A percentile compares a stretch with the other conserved stretches of the same genome.
These are phyloP conservation scores for Athrips mouffetella DNA, from an alignment of 2,888 invertebrate genomes.

Conservation along the genomic window DNA sequence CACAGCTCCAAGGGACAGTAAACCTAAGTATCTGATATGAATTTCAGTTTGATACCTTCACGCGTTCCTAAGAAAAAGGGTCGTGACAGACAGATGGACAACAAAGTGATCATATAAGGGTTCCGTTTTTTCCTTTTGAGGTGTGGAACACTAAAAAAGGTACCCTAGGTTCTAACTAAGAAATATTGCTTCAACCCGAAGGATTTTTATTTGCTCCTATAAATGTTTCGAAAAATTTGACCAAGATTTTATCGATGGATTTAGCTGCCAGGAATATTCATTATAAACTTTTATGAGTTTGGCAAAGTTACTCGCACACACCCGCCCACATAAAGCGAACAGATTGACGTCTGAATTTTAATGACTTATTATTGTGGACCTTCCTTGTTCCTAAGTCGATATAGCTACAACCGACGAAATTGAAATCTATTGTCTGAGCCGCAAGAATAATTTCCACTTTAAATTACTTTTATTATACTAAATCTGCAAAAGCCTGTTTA, in stretches of 20 bases:
- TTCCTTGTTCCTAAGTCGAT: slow-evolving; percentile 14
- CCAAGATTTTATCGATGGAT: slow-evolving; percentile 42
- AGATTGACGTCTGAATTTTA: slow-evolving; percentile 46
- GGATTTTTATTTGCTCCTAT: no score
- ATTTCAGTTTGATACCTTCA: no score
- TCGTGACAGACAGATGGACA: no score
- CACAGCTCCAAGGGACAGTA: no score
- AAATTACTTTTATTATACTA: slow-evolving; percentile 1
- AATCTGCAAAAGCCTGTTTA: no score
- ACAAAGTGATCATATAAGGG: no score
- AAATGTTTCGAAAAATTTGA: neutral
- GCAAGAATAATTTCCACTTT: slow-evolving; percentile 3
- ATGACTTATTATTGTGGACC: slow-evolving; percentile 42
- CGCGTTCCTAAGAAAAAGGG: no score
- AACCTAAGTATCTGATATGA: no score
- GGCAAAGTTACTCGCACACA: slow-evolving; percentile 37
- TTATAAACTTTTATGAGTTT: slow-evolving; percentile 60
- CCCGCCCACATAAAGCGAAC: slow-evolving; percentile 29
- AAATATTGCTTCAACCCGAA: no score
- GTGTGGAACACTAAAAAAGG: no score
- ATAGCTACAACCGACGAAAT: slow-evolving; percentile 22
- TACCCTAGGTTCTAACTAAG: no score
- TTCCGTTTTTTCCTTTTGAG: no score
- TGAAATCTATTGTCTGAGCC: slow-evolving; percentile 21
- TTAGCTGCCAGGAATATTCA: slow-evolving; percentile 41